Evolutionary conservation across 2,797 vertebrate species (phyloP), one percentile per base, ranked within the genome.

Genomic region (Hozukius guyotensis): DNA sequence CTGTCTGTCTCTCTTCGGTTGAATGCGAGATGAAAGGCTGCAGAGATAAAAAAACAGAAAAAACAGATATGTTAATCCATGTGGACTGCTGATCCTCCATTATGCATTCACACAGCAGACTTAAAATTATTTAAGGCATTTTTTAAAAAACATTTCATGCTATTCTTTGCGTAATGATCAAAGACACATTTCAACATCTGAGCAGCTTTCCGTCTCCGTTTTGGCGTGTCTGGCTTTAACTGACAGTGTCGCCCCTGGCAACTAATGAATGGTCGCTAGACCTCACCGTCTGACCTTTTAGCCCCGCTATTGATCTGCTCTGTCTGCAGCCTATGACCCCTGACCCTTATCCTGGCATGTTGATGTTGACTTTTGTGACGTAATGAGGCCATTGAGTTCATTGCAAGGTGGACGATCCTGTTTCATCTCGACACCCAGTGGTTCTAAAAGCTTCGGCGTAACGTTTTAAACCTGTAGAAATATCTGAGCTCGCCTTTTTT

Each of bases 271-370:
- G 69, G 78, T 36, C 38, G 63, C 68, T 82, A 80, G 82, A 91
- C 83, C 81, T 82, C 72, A 55, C 79, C 24, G 91, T 94, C 93
- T 96, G 95, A 95, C 93, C 94, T 93, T 71, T 81, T 81, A 67
- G 49, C 89, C 92, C 62, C 8, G 13, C 77, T 89, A 95, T 92
- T 94, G 94, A 95, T 93, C 89, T 86, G 74, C 87, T 93, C 89
- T 68, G 92, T 94, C 93, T 94, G 90, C 83, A 83, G 91, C 89
- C 88, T 80, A 29, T 95, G 93, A 95, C 93, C 94, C 77, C 59
- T 90, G 85, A 89, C 88, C 84, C 66, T 36, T 75, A 71, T 68
- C 90, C 83, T 59, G 55, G 68, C 70, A 76, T 83, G 84, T 81
- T 87, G 83, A 91, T 84, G 86, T 91, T 91, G 87, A 82, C 87